Percentiles rank a stretch among this genome's conserved stretches.
These are phyloP conservation scores for Arnoldichthys spilopterus DNA, from an alignment of 2,797 vertebrate genomes.

Conservation along the genomic window DNA sequence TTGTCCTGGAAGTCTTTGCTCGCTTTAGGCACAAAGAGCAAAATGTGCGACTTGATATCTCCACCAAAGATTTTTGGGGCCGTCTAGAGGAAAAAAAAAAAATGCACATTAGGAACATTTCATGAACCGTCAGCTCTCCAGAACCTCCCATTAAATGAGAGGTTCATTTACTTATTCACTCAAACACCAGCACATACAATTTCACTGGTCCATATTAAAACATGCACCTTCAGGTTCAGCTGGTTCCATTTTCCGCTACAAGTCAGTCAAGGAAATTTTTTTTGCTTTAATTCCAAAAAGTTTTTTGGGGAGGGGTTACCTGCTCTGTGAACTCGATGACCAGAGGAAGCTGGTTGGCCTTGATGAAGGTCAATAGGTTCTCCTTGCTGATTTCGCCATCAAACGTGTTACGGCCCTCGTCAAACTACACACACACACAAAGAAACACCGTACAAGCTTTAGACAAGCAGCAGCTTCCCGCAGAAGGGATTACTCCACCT, in stretches of 20 bases:
- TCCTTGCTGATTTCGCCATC: conserved; percentile 92
- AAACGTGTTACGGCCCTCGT: conserved; percentile 94
- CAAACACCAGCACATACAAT: no score
- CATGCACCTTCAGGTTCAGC: no score
- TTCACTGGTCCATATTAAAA: no score
- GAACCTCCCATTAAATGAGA: no score
- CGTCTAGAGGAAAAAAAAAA: conserved; percentile 74
- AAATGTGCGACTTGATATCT: conserved; percentile 97
- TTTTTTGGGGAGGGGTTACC: no score
- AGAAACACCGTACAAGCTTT: neutral
- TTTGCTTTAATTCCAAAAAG: no score
- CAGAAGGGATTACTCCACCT: neutral
- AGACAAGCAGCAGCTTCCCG: neutral
- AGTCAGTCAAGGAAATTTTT: no score
- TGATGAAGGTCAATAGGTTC: conserved; percentile 87
- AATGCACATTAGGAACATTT: neutral
- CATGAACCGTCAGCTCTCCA: no score
- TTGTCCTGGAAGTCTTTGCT: conserved; percentile 87
- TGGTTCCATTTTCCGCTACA: no score
- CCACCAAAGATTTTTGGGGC: conserved; percentile 99
- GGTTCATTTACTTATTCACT: no score
- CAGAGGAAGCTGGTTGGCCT: conserved; percentile 93
- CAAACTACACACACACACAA: conserved; percentile 80
- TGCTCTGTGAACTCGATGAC: conserved; percentile 99
- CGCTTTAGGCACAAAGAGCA: conserved; percentile 93